These are phyloP conservation scores for Pyrrhia umbra DNA, from an alignment of 2,888 invertebrate genomes.

Conservation along the genomic window DNA sequence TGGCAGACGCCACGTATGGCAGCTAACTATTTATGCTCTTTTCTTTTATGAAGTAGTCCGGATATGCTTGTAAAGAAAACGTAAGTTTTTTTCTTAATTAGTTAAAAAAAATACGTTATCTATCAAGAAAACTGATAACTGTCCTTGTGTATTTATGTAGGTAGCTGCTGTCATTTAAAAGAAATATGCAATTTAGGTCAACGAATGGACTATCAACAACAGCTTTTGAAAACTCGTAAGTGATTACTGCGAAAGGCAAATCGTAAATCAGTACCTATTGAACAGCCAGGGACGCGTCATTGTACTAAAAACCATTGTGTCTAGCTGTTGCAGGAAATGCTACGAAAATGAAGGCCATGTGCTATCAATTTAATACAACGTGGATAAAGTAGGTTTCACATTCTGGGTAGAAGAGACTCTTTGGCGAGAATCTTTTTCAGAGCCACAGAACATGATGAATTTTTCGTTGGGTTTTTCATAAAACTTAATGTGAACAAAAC, in stretches of 20 bases:
- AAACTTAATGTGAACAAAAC: too few species aligned
- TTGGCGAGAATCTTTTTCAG: too few species aligned
- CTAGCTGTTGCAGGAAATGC: constrained; percentile 36
- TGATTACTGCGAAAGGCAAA: constrained; percentile 22
- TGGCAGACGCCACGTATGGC: neutral
- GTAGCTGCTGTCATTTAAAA: too few species aligned
- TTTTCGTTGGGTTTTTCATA: too few species aligned
- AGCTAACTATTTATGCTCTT: too few species aligned
- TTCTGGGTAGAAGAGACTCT: too few species aligned
- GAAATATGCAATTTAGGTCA: constrained; percentile 13
- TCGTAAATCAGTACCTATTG: constrained; percentile 1
- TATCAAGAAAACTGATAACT: neutral
- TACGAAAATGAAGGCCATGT: constrained; percentile 22
- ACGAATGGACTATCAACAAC: constrained; percentile 16
- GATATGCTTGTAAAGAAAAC: neutral
- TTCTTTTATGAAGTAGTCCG: neutral
- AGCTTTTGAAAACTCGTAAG: constrained; percentile 26
- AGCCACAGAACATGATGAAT: too few species aligned
- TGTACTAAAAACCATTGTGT: constrained; percentile 43
- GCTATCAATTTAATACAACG: constrained; percentile 5
- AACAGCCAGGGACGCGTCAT: constrained; percentile 29
- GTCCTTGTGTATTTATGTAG: too few species aligned
- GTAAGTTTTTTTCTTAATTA: neutral
- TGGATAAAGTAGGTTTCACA: too few species aligned
- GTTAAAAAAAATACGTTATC: neutral